phyloP scores from a whole-genome alignment of 2,797 vertebrate species.

The Anguilla megastoma region DNA sequence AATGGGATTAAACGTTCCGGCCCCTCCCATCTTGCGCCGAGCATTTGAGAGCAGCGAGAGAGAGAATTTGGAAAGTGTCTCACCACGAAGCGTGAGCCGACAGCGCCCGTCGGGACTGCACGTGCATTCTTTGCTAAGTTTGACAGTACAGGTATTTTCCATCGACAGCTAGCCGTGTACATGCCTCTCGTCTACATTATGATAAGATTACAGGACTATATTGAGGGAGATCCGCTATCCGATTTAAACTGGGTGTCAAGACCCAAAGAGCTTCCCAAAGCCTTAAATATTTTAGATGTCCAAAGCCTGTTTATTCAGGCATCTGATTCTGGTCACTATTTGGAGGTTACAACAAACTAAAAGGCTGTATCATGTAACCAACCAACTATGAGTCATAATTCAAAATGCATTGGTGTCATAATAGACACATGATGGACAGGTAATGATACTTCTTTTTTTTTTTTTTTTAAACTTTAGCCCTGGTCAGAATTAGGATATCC shows the following conservation, averaged over 20 bases:
- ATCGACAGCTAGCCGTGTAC: not conserved
- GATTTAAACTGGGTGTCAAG: not conserved
- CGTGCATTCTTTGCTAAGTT: not conserved
- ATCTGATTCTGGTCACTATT: not conserved
- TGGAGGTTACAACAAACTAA: not conserved
- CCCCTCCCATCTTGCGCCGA: constrained; percentile 41
- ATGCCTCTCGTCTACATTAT: not conserved
- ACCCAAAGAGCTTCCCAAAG: not conserved
- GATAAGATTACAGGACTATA: not conserved
- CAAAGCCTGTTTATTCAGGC: not conserved
- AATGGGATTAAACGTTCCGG: constrained; percentile 37
- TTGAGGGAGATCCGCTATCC: not conserved
- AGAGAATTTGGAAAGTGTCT: constrained; percentile 31
- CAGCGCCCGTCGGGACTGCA: not conserved
- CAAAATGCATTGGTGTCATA: not conserved
- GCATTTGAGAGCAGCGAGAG: constrained; percentile 17
- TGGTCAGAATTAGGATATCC: not conserved
- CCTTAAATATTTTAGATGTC: not conserved
- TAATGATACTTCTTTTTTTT: not conserved
- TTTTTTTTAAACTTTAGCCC: not conserved
- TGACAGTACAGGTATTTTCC: not conserved
- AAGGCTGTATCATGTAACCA: not conserved
- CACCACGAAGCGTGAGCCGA: constrained; percentile 1
- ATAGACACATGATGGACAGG: not conserved
- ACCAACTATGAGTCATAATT: not conserved